Evolutionary conservation across 2,113 vertebrate species (phyloP).

Genomic region (Salvator merianae): DNA sequence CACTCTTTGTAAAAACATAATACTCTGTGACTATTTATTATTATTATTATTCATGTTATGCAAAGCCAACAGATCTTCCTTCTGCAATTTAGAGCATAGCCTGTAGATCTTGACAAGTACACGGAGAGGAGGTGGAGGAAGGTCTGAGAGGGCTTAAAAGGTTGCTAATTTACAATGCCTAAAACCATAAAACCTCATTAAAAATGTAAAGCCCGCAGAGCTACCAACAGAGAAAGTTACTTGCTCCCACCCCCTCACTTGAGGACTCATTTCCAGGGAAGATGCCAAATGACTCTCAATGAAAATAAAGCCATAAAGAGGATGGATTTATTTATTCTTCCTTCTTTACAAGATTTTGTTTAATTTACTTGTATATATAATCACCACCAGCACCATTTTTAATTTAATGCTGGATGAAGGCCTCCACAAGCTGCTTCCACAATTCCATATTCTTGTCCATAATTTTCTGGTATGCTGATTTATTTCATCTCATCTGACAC

Average conservation of each 20-base stretch:
- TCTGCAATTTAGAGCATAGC: conserved; percentile 71
- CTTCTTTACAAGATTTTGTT: neutral
- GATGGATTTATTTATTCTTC: neutral
- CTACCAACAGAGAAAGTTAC: conserved; percentile 46
- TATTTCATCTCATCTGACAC: too few relatives aligned
- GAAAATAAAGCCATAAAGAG: neutral
- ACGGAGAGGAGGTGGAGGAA: conserved; percentile 59
- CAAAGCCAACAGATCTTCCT: conserved; percentile 63
- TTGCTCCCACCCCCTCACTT: conserved; percentile 40
- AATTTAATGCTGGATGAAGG: too few relatives aligned
- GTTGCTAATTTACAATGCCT: conserved; percentile 66
- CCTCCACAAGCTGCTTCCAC: too few relatives aligned
- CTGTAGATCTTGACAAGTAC: conserved; percentile 74
- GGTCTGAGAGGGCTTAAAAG: conserved; percentile 63
- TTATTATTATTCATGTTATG: conserved; percentile 38
- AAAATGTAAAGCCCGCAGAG: conserved; percentile 59
- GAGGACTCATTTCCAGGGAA: conserved; percentile 26
- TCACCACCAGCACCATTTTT: too few relatives aligned
- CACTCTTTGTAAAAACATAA: conserved; percentile 47
- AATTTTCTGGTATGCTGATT: too few relatives aligned
- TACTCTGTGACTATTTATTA: conserved; percentile 38
- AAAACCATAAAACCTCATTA: conserved; percentile 61
- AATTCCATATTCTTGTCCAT: too few relatives aligned
- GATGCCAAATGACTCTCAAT: conserved; percentile 49
- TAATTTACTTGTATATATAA: too few relatives aligned